Percentiles rank a stretch among this genome's conserved stretches.
Conservation (phyloP, 2,797 vertebrate species). For the Echeneis naucrates region DNA sequence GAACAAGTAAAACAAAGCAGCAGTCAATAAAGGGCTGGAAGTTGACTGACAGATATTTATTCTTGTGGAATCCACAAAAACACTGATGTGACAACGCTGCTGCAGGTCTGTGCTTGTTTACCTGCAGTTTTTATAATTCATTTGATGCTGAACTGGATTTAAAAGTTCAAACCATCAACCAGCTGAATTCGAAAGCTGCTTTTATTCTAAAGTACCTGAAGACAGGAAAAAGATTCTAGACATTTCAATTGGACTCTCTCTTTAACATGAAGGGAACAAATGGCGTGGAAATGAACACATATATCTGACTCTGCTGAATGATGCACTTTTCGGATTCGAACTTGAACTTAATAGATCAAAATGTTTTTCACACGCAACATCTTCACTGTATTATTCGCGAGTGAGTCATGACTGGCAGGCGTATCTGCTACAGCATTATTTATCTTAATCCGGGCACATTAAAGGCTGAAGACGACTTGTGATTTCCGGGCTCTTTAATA, state of each 20-base stretch:
- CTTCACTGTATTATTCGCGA: conserved; percentile 8
- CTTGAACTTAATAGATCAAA: neutral
- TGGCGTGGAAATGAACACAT: neutral
- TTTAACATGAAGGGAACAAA: neutral
- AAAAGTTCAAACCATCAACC: neutral
- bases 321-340: neutral
- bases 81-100: too few relatives aligned
- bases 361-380: neutral
- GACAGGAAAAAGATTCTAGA: too few relatives aligned
- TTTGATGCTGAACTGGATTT: neutral
- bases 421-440: conserved; percentile 14
- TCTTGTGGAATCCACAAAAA: too few relatives aligned
- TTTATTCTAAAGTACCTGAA: neutral
- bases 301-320: neutral
- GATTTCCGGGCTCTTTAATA: conserved; percentile 39
- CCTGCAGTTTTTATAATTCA: too few relatives aligned
- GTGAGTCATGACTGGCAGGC: conserved; percentile 14
- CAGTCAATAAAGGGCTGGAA: too few relatives aligned
- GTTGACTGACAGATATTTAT: too few relatives aligned
- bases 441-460: conserved; percentile 34
- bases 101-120: too few relatives aligned
- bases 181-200: too few relatives aligned
- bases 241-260: neutral
- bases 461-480: conserved; percentile 13
- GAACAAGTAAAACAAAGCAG: too few relatives aligned